These are phyloP conservation scores for Typhlomys cinereus DNA, from an alignment of 2,113 vertebrate genomes.

Conservation along the genomic window DNA sequence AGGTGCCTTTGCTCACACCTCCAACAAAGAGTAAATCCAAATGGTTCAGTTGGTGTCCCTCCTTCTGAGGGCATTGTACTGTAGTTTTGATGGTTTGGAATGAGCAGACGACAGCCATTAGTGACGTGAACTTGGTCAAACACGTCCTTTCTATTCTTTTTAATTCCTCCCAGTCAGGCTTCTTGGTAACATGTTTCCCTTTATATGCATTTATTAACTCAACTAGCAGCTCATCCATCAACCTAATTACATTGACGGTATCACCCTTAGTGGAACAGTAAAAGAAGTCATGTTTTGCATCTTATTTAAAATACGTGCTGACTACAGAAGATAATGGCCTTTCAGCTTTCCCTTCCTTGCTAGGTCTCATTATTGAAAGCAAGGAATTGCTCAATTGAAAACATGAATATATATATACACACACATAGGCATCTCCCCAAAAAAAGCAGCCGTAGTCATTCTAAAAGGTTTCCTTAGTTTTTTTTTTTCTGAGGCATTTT, in stretches of 20 bases:
- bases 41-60: not conserved
- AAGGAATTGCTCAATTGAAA: conserved; percentile 45
- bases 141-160: not conserved
- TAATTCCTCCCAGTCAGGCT: not conserved
- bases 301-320: not conserved
- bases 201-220: conserved; percentile 18
- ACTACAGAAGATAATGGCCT: not conserved
- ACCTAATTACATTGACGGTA: conserved; percentile 15
- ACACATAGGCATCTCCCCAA: not conserved
- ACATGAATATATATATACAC: not conserved
- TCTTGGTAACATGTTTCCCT: not conserved
- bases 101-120: too few species aligned
- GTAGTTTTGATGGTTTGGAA: not conserved
- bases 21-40: not conserved
- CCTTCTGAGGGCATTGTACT: not conserved
- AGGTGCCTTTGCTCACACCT: not conserved
- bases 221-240: not conserved
- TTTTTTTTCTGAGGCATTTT: conserved; percentile 55
- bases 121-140: not conserved
- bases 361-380: not conserved
- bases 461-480: conserved; percentile 32
- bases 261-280: not conserved
- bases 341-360: not conserved
- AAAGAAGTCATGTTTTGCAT: not conserved
- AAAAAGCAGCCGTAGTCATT: not conserved